Conservation (phyloP, 2,113 vertebrate genomes). For the Nestor notabilis region DNA sequence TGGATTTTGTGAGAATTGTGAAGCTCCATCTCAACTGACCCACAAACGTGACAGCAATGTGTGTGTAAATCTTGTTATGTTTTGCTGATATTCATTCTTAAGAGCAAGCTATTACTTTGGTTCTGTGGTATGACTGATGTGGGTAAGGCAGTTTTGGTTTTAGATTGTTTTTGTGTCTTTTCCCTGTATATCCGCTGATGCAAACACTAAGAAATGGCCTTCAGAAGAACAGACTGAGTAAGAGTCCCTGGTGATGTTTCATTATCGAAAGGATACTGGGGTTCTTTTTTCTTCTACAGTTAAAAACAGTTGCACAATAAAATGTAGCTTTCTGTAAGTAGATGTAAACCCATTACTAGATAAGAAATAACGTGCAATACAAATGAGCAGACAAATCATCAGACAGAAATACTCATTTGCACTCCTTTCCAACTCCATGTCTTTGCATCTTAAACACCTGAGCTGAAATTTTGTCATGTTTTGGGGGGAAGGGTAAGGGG, state of each 20-base stretch:
- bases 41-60: conserved; percentile 14
- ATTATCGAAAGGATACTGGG: not conserved
- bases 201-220: not conserved
- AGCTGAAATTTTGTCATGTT: conserved; percentile 4
- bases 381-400: not conserved
- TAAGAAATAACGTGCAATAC: not conserved
- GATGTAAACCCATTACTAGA: not conserved
- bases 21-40: conserved; percentile 46
- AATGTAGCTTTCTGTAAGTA: not conserved
- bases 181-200: not conserved
- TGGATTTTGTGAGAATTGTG: conserved; percentile 45
- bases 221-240: not conserved
- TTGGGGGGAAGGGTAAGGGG: not conserved
- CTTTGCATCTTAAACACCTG: not conserved
- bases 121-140: not conserved
- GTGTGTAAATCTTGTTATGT: not conserved
- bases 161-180: not conserved
- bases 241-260: not conserved
- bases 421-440: not conserved
- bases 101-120: not conserved
- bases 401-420: not conserved
- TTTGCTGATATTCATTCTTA: not conserved
- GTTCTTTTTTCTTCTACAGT: not conserved
- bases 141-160: not conserved
- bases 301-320: not conserved